These are phyloP conservation scores for Urocyon cinereoargenteus DNA, from an alignment of 2,797 vertebrate genomes.

Conservation along the genomic window DNA sequence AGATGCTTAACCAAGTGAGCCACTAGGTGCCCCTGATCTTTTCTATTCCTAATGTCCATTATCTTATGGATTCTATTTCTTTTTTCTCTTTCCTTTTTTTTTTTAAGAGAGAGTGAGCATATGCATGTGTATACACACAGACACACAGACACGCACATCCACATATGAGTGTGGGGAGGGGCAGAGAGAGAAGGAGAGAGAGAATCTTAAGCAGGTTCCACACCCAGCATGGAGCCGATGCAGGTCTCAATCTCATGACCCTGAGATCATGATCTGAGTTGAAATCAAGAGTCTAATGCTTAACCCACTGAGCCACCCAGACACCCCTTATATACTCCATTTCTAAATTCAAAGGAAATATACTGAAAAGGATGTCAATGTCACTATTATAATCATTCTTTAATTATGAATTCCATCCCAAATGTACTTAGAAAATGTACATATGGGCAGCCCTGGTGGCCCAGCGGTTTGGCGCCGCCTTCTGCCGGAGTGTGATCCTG, in stretches of 20 bases:
- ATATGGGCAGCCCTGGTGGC: neutral
- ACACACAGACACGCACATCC: too few relatives aligned
- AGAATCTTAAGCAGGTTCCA: neutral
- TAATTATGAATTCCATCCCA: neutral
- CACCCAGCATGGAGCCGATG: neutral
- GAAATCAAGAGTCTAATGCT: neutral
- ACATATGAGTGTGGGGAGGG: too few relatives aligned
- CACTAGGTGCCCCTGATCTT: neutral
- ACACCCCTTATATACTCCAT: neutral
- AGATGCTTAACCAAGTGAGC: neutral
- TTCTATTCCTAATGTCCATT: neutral
- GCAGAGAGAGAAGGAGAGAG: neutral
- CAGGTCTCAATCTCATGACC: neutral
- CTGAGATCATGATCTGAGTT: neutral
- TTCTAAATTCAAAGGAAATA: slow-evolving; percentile 45
- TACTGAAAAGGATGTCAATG: neutral
- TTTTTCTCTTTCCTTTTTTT: neutral
- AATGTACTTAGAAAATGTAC: neutral
- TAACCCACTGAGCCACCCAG: neutral
- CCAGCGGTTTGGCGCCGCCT: too few relatives aligned
- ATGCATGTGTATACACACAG: too few relatives aligned
- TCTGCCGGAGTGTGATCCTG: too few relatives aligned
- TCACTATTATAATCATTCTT: slow-evolving; percentile 34
- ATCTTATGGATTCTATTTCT: neutral
- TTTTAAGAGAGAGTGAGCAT: neutral